Conservation (phyloP, 64 coral and sea anemone genomes). For the Catalaphyllia jardinei region DNA sequence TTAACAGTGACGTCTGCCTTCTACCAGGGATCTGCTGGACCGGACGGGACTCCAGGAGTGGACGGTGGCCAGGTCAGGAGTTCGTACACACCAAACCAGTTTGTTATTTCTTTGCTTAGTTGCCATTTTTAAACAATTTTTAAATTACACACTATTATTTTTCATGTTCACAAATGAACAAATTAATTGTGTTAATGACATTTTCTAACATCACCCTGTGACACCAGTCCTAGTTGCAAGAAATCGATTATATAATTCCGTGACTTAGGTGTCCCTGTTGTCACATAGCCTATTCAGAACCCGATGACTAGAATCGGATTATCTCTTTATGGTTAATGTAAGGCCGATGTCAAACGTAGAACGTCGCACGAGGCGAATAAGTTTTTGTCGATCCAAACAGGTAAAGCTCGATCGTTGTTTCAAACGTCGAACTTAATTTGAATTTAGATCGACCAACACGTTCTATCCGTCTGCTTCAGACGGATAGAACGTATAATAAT, state of each 20-base stretch:
- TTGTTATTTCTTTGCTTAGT: neutral
- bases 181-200: too few relatives aligned
- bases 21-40: conserved; percentile 32
- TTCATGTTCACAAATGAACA: neutral
- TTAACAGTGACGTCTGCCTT: conserved; percentile 60
- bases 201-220: too few relatives aligned
- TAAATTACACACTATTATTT: neutral
- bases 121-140: too few relatives aligned
- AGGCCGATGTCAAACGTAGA: too few relatives aligned
- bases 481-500: too few relatives aligned
- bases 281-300: neutral
- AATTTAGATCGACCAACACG: too few relatives aligned
- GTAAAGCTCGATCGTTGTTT: too few relatives aligned
- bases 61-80: conserved; percentile 23
- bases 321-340: neutral
- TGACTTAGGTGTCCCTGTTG: neutral
- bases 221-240: too few relatives aligned
- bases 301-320: neutral
- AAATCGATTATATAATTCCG: too few relatives aligned
- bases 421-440: too few relatives aligned
- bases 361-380: neutral
- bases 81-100: neutral
- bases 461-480: too few relatives aligned
- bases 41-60: conserved; percentile 21
- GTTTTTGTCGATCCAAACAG: neutral